Percentiles rank a stretch among this genome's conserved stretches.
phyloP scores from a whole-genome alignment of 1,140 invertebrate species.

The Forficula auricularia region DNA sequence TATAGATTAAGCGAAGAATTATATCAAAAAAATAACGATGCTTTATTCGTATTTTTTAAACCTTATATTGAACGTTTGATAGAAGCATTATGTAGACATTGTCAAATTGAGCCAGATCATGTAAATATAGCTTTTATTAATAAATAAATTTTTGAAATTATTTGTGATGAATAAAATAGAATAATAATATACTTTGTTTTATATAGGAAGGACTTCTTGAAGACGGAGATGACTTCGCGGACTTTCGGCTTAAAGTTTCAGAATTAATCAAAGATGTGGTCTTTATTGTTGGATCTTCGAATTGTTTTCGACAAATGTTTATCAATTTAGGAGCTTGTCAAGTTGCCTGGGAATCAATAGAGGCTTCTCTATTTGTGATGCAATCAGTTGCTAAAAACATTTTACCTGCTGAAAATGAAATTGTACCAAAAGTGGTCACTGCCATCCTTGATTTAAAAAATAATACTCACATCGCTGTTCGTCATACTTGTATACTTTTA shows the following conservation, averaged over 20 bases:
- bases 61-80: conserved; percentile 83
- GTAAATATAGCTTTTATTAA: conserved; percentile 30
- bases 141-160: not conserved
- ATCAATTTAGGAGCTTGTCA: conserved; percentile 43
- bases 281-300: conserved; percentile 87
- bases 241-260: conserved; percentile 76
- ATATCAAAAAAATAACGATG: conserved; percentile 69
- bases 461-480: conserved; percentile 70
- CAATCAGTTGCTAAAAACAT: conserved; percentile 89
- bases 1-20: conserved; percentile 86
- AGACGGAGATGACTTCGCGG: conserved; percentile 67
- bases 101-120: conserved; percentile 79
- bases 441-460: conserved; percentile 71
- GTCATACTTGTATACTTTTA: conserved; percentile 72
- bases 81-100: conserved; percentile 63
- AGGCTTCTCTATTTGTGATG: conserved; percentile 93
- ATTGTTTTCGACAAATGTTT: conserved; percentile 85
- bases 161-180: not conserved
- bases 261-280: conserved; percentile 93
- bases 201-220: conserved; percentile 67
- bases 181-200: conserved; percentile 4
- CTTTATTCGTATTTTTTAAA: conserved; percentile 60
- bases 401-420: conserved; percentile 75
- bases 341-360: conserved; percentile 76
- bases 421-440: conserved; percentile 83